Evolutionary conservation across 2,797 vertebrate species (phyloP).

Genomic region (Microctenopoma steveboyesi): DNA sequence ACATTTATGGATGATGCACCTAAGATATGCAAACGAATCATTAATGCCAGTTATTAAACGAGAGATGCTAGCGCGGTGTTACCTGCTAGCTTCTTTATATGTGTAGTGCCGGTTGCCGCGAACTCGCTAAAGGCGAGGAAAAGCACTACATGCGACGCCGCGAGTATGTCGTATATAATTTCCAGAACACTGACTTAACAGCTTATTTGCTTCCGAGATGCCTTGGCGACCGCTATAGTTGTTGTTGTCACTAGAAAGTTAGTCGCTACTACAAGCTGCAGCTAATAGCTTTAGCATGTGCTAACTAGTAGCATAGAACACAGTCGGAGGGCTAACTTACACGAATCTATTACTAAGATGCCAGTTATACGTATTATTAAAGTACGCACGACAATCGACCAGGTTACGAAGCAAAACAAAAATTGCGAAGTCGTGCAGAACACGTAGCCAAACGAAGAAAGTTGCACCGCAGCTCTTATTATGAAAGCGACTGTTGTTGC

Average conservation of each 20-base stretch:
- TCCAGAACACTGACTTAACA: fast-evolving
- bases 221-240: fast-evolving
- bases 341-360: not conserved
- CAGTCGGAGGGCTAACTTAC: not conserved
- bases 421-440: not conserved
- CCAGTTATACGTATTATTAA: too few species aligned
- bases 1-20: too few species aligned
- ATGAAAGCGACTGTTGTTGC: too few species aligned
- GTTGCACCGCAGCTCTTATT: not conserved
- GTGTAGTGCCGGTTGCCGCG: not conserved
- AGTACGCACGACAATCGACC: too few species aligned
- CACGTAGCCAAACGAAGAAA: constrained; percentile 19
- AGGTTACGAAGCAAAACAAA: not conserved
- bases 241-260: not conserved
- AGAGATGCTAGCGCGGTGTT: not conserved
- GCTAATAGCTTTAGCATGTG: constrained; percentile 38
- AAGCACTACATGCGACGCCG: not conserved
- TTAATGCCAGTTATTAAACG: too few species aligned
- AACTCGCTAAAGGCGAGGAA: constrained; percentile 6
- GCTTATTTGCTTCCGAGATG: not conserved
- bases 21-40: too few species aligned
- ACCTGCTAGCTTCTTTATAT: constrained; percentile 17
- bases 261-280: not conserved
- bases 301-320: constrained; percentile 26
- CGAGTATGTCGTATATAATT: too few species aligned